These are phyloP conservation scores for Sebastes hubbsi DNA, from an alignment of 2,797 vertebrate species.

Conservation along the genomic window DNA sequence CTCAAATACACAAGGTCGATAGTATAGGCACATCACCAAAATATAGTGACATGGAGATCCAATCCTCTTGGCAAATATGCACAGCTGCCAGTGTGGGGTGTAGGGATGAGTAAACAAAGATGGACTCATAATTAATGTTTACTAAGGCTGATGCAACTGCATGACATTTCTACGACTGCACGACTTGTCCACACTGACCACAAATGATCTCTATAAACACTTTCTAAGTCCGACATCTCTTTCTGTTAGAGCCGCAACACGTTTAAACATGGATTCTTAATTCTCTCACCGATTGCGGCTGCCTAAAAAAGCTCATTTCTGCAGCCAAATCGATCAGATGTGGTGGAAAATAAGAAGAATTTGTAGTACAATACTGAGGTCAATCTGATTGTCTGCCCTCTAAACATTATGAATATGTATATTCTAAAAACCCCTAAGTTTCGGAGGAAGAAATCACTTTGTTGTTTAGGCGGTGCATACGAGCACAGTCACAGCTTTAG, in stretches of 20 bases:
- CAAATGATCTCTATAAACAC: conserved; percentile 74
- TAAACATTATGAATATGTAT: conserved; percentile 38
- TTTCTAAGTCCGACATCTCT: conserved; percentile 52
- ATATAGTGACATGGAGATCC: conserved; percentile 81
- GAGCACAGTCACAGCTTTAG: conserved; percentile 51
- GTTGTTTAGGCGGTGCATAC: conserved; percentile 9
- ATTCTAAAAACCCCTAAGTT: conserved; percentile 22
- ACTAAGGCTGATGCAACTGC: conserved; percentile 85
- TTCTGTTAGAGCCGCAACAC: conserved; percentile 41
- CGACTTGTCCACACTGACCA: conserved; percentile 74
- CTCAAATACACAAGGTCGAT: conserved; percentile 54
- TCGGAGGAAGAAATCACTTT: conserved; percentile 17
- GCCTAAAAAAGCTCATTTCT: conserved; percentile 10
- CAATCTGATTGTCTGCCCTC: conserved; percentile 31
- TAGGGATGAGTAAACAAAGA: conserved; percentile 84
- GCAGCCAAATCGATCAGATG: conserved; percentile 17
- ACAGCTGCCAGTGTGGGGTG: conserved; percentile 85
- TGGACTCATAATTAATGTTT: conserved; percentile 87
- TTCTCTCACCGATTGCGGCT: conserved; percentile 18
- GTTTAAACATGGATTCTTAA: conserved; percentile 55
- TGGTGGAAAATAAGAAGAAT: background rate
- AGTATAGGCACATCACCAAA: conserved; percentile 75
- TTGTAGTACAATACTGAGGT: background rate
- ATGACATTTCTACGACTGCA: conserved; percentile 79
- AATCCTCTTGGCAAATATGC: conserved; percentile 88